Conservation (phyloP, 2,113 vertebrate genomes). For the Pelusios castaneus region DNA sequence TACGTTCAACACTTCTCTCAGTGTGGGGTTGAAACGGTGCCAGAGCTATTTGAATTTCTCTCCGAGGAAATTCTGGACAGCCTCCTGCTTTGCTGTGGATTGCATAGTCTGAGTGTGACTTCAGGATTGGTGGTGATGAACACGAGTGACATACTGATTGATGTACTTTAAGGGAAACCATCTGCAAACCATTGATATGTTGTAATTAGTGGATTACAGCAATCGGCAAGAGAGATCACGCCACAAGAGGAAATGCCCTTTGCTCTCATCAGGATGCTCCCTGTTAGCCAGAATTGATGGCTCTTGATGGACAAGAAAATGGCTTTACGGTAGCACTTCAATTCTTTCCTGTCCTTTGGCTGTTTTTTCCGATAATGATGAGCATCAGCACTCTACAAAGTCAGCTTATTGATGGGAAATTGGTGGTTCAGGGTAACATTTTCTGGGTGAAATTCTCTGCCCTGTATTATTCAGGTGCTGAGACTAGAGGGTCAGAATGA, state of each 20-base stretch:
- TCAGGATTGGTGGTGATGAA: neutral
- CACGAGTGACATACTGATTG: neutral
- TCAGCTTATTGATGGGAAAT: neutral
- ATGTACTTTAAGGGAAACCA: neutral
- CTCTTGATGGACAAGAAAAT: neutral
- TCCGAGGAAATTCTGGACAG: neutral
- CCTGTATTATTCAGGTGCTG: neutral
- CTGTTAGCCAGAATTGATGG: neutral
- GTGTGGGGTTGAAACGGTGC: neutral
- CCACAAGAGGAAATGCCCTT: neutral
- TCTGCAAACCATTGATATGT: neutral
- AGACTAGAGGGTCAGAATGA: neutral
- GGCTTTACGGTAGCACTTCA: neutral
- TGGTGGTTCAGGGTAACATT: too few relatives aligned
- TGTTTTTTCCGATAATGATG: accelerated
- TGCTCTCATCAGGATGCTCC: neutral
- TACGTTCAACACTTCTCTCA: neutral
- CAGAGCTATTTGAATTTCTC: neutral
- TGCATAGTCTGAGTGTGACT: neutral
- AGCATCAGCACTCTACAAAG: neutral
- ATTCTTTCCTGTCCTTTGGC: neutral
- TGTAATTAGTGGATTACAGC: neutral
- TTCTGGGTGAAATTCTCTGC: neutral
- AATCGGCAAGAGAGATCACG: neutral
- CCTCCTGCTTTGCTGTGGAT: neutral